phyloP scores from a whole-genome alignment of 2,113 vertebrate genomes.

The Brienomyrus brachyistius region DNA sequence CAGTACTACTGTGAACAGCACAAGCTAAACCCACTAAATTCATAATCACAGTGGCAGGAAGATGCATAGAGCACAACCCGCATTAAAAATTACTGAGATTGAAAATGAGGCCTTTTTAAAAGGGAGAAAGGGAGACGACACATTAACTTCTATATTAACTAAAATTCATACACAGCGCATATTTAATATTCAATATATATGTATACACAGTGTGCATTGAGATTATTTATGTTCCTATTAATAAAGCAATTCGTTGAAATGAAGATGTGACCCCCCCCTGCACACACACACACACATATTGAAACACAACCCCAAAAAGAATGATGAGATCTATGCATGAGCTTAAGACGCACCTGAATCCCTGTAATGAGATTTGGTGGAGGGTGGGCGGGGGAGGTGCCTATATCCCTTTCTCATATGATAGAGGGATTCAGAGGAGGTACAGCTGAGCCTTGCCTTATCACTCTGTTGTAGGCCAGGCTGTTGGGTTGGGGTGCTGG shows the following conservation, averaged over 20 bases:
- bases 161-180: neutral
- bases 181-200: neutral
- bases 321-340: neutral
- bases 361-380: conserved; percentile 13
- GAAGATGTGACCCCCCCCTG: conserved; percentile 6
- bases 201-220: neutral
- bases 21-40: neutral
- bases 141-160: neutral
- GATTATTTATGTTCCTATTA: neutral
- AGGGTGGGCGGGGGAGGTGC: neutral
- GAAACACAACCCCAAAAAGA: neutral
- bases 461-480: neutral
- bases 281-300: conserved; percentile 1
- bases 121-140: neutral
- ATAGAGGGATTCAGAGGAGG: conserved; percentile 11
- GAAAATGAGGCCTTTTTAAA: neutral
- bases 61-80: neutral
- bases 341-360: conserved; percentile 4
- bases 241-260: neutral
- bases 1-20: neutral
- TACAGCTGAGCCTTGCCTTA: neutral
- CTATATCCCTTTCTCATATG: conserved; percentile 18
- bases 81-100: neutral
- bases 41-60: neutral
- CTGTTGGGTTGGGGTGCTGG: neutral